These are phyloP conservation scores for Petromus typicus DNA, from an alignment of 2,113 vertebrate species.

Conservation along the genomic window DNA sequence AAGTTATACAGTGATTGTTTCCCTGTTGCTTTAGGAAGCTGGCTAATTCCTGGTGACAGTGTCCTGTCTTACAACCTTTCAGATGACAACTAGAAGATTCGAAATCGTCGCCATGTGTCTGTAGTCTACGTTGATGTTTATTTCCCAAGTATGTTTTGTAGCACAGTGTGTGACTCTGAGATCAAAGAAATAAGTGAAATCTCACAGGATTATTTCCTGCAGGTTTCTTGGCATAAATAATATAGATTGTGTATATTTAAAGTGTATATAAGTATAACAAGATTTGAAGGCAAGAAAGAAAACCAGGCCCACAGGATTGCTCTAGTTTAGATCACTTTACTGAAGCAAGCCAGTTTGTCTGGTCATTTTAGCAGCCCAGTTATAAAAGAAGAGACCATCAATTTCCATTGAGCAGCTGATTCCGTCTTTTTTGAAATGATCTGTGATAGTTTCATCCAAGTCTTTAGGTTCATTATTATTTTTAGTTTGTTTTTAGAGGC, in stretches of 20 bases:
- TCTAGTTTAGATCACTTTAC: not conserved
- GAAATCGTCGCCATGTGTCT: not conserved
- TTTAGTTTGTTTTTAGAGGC: too few relatives aligned
- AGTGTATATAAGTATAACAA: not conserved
- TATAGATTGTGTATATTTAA: not conserved
- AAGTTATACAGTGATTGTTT: not conserved
- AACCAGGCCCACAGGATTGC: not conserved
- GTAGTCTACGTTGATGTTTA: not conserved
- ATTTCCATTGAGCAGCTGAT: not conserved
- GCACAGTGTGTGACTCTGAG: not conserved
- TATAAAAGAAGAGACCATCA: not conserved
- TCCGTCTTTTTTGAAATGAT: not conserved
- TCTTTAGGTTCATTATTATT: not conserved
- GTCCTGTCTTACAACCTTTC: conserved; percentile 17
- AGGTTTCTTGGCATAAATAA: not conserved
- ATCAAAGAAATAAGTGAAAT: conserved; percentile 1
- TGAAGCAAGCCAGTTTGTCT: not conserved
- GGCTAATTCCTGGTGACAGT: not conserved
- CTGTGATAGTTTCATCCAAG: too few relatives aligned
- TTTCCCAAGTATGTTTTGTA: conserved; percentile 11
- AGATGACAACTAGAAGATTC: not conserved
- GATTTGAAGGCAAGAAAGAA: not conserved
- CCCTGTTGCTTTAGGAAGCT: conserved; percentile 2
- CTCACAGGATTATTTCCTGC: not conserved
- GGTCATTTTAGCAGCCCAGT: not conserved